phyloP scores from a whole-genome alignment of 2,797 vertebrate species.

The Nyctalus aviator region DNA sequence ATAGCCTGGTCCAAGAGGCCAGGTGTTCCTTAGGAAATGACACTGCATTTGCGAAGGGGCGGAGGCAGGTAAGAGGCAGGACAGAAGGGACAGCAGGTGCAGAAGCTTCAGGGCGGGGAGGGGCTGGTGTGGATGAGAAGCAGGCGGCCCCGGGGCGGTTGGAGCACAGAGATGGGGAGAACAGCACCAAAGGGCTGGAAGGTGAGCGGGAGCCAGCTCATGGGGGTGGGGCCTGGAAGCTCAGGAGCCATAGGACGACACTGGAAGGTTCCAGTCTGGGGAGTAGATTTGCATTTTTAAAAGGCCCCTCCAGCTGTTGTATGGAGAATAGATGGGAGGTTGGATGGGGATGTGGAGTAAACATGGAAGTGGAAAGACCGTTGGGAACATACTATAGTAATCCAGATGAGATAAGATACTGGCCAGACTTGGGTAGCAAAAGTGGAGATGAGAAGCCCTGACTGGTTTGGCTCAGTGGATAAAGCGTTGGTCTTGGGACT shows the following conservation, averaged over 20 bases:
- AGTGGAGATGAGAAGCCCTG: background rate
- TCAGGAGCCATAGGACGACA: background rate
- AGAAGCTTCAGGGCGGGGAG: background rate
- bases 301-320: background rate
- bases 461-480: no score
- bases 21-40: background rate
- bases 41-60: background rate
- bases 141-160: background rate
- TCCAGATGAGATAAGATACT: background rate
- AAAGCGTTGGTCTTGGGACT: no score
- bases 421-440: background rate
- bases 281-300: background rate
- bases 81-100: background rate
- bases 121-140: background rate
- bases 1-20: background rate
- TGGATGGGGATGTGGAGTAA: accelerated
- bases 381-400: background rate
- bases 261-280: background rate
- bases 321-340: background rate
- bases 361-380: background rate
- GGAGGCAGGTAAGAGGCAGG: background rate
- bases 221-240: background rate
- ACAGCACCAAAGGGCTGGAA: no score
- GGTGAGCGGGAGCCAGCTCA: background rate
- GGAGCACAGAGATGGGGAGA: background rate